Evolutionary conservation across 1,140 invertebrate genomes (phyloP).

Genomic region (Coptotermes formosanus): DNA sequence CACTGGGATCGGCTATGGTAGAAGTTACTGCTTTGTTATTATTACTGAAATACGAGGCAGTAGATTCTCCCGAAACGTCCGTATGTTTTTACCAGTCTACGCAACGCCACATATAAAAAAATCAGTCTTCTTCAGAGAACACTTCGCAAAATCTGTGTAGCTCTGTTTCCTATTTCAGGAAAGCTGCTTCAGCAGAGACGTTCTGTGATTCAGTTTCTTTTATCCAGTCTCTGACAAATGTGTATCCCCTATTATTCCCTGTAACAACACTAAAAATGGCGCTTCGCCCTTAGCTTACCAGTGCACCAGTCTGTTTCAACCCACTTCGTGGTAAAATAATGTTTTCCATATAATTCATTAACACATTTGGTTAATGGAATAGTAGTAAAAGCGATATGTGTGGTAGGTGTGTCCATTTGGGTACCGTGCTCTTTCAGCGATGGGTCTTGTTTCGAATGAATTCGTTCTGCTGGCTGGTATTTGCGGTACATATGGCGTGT

Average conservation of each 20-base stretch:
- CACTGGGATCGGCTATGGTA: no score
- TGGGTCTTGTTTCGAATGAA: not conserved
- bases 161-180: no score
- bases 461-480: not conserved
- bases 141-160: no score
- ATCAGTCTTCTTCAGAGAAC: no score
- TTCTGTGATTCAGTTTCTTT: no score
- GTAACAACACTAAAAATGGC: not conserved
- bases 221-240: no score
- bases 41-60: no score
- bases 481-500: slow-evolving; percentile 2
- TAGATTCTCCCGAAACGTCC: no score
- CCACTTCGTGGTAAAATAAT: not conserved
- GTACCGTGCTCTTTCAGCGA: not conserved
- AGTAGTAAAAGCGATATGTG: not conserved
- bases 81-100: no score
- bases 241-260: not conserved
- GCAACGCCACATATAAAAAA: no score
- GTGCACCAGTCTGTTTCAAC: not conserved
- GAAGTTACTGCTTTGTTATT: no score
- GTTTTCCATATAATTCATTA: slow-evolving; percentile 19
- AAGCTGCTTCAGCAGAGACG: no score
- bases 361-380: not conserved
- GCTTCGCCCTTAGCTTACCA: not conserved
- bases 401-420: not conserved